A percentile compares a stretch with the other conserved stretches of the same genome.
phyloP scores from a whole-genome alignment of 2,113 vertebrate species.

The Nestor notabilis region DNA sequence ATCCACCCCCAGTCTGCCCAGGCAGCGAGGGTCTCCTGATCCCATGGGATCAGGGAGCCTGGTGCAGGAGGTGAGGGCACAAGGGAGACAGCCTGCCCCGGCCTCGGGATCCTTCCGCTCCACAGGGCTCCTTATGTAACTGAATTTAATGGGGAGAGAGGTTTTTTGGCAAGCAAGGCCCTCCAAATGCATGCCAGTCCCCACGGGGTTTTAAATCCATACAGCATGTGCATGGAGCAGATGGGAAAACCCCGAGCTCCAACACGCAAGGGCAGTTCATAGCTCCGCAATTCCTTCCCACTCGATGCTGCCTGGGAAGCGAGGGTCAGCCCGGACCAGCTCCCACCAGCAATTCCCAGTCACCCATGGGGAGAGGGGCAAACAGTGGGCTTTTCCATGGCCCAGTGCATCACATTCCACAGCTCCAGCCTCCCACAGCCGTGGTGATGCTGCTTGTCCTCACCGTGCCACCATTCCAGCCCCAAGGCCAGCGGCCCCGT shows the following conservation, averaged over 20 bases:
- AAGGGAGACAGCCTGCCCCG: neutral
- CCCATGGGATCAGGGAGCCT: accelerated
- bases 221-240: neutral
- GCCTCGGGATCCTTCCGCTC: neutral
- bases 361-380: neutral
- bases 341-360: neutral
- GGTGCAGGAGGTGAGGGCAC: neutral
- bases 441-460: accelerated
- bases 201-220: slow-evolving; percentile 42
- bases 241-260: neutral
- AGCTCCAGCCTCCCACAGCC: neutral
- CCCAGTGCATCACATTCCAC: neutral
- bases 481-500: neutral
- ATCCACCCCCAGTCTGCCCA: neutral
- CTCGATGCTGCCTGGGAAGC: neutral
- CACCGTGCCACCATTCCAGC: accelerated
- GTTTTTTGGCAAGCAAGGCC: slow-evolving; percentile 38
- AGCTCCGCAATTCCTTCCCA: neutral
- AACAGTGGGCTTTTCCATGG: accelerated
- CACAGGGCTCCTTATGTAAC: slow-evolving; percentile 5
- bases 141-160: slow-evolving; percentile 25
- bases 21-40: neutral
- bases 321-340: accelerated
- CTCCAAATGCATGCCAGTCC: slow-evolving; percentile 50
- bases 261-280: neutral